Conservation (phyloP, 2,888 invertebrate species). For the Leptogaster cylindrica region DNA sequence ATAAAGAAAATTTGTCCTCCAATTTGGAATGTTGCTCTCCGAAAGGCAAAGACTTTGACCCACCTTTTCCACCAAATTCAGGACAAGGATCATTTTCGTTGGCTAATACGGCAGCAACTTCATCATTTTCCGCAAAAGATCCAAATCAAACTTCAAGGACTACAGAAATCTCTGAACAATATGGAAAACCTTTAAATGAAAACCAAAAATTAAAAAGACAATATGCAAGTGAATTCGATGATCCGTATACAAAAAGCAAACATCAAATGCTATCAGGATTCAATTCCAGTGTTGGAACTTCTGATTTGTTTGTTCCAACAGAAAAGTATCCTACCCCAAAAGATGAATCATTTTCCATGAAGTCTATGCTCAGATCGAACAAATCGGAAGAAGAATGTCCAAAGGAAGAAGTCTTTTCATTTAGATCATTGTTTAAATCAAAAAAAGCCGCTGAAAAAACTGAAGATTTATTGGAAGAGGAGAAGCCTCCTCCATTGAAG, state of each 20-base stretch:
- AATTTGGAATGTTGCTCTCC: not conserved
- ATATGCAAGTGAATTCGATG: slow-evolving; percentile 18
- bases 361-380: slow-evolving; percentile 1
- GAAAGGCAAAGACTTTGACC: not conserved
- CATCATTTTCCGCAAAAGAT: too few species aligned
- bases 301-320: too few species aligned
- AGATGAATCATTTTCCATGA: slow-evolving; percentile 11
- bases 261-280: too few species aligned
- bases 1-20: slow-evolving; percentile 14
- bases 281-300: too few species aligned
- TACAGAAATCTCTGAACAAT: not conserved
- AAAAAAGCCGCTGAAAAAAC: slow-evolving; percentile 1
- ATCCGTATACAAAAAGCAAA: not conserved
- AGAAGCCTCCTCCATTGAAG: slow-evolving; percentile 1
- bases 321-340: too few species aligned
- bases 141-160: not conserved
- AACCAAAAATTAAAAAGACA: slow-evolving; percentile 18
- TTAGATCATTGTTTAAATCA: slow-evolving; percentile 14
- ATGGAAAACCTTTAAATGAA: not conserved
- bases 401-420: slow-evolving; percentile 21
- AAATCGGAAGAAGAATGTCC: not conserved
- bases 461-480: not conserved
- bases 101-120: not conserved
- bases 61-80: slow-evolving; percentile 16
- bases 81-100: slow-evolving; percentile 27